phyloP scores from a whole-genome alignment of 2,797 vertebrate species.

The Nasua narica region DNA sequence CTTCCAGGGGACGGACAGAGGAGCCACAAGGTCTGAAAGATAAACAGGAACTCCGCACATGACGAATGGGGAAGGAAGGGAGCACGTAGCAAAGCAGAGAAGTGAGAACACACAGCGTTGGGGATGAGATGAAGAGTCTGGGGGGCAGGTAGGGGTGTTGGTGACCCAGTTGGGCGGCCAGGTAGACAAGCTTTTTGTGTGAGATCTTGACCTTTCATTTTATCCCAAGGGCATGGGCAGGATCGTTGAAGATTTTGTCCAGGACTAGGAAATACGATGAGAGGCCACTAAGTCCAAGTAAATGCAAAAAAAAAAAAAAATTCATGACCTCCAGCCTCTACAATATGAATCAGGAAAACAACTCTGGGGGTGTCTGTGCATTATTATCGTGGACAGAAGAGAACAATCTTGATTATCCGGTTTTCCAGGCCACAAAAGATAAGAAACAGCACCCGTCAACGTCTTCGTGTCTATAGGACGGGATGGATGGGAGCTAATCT shows the following conservation, averaged over 20 bases:
- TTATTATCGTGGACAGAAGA: background rate
- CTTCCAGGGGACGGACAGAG: background rate
- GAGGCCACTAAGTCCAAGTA: background rate
- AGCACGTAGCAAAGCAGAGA: background rate
- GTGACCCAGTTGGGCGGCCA: background rate
- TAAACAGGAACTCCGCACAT: background rate
- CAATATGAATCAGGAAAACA: background rate
- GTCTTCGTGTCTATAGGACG: background rate
- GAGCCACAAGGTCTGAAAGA: background rate
- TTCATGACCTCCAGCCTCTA: background rate
- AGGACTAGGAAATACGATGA: background rate
- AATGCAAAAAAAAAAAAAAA: background rate
- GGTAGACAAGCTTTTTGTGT: background rate
- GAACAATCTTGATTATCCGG: background rate
- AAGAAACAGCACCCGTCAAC: background rate
- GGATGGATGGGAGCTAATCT: background rate
- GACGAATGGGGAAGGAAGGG: background rate
- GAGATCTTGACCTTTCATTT: background rate
- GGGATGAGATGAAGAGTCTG: background rate
- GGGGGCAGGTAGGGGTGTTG: background rate
- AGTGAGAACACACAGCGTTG: background rate
- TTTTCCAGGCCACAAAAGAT: background rate
- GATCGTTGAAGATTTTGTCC: background rate
- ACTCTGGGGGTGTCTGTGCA: background rate
- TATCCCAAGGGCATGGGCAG: background rate